phyloP scores from a whole-genome alignment of 2,888 invertebrate species.

The Sympetrum striolatum region DNA sequence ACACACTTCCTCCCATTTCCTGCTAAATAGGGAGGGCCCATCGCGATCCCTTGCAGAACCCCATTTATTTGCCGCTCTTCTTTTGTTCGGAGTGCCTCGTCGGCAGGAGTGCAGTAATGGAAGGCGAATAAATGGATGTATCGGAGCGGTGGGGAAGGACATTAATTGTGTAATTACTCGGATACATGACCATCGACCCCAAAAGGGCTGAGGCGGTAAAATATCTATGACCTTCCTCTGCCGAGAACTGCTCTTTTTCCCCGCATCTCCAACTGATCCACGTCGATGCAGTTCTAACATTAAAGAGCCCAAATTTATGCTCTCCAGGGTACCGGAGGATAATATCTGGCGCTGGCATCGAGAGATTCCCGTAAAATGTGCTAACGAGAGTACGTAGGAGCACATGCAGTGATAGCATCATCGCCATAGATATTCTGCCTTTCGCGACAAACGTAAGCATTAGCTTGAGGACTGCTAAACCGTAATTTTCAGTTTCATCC shows the following conservation, averaged over 20 bases:
- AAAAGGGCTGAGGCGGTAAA: background rate
- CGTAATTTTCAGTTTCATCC: too few species aligned
- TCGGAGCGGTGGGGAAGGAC: slow-evolving; percentile 13
- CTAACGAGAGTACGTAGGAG: too few species aligned
- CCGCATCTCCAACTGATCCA: background rate
- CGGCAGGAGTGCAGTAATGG: slow-evolving; percentile 26
- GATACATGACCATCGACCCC: slow-evolving; percentile 4
- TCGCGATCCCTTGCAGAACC: background rate
- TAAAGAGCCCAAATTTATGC: background rate
- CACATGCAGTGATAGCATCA: too few species aligned
- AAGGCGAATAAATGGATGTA: slow-evolving; percentile 36
- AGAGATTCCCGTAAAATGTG: too few species aligned
- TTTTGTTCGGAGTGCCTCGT: background rate
- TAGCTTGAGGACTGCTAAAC: too few species aligned
- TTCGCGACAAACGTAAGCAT: too few species aligned
- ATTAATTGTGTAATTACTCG: slow-evolving; percentile 40
- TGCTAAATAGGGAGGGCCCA: background rate
- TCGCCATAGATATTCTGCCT: too few species aligned
- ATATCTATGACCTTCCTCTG: background rate
- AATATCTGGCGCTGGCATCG: background rate
- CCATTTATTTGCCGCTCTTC: background rate
- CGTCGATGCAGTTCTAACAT: background rate
- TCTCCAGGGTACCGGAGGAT: background rate
- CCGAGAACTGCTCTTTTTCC: background rate
- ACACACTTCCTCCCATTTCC: background rate